Conservation (phyloP, 2,888 invertebrate genomes). For the Lordiphosa fenestrarum region DNA sequence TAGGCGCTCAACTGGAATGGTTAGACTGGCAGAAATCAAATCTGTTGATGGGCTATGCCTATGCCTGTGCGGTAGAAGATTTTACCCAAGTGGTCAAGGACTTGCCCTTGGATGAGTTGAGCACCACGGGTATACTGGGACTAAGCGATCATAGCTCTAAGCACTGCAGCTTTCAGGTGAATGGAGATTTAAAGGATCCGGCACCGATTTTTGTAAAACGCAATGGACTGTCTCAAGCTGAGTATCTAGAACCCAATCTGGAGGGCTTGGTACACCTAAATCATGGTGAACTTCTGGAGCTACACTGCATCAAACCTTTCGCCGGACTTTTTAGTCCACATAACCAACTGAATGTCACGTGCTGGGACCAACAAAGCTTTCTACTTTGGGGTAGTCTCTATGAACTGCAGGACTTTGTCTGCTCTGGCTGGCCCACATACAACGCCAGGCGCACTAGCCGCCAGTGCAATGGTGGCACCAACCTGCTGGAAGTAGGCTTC, state of each 20-base stretch:
- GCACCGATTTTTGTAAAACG: conserved; percentile 82
- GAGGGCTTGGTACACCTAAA: conserved; percentile 50
- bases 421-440: conserved; percentile 69
- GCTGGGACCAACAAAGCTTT: conserved; percentile 63
- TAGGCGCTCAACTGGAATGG: conserved; percentile 58
- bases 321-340: conserved; percentile 44
- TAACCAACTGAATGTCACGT: conserved; percentile 60
- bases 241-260: conserved; percentile 50
- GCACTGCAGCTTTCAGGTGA: conserved; percentile 49
- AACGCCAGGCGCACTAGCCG: conserved; percentile 66
- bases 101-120: conserved; percentile 45
- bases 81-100: conserved; percentile 49
- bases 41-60: conserved; percentile 52
- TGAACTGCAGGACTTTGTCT: conserved; percentile 75
- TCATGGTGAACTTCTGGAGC: conserved; percentile 46
- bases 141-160: conserved; percentile 5
- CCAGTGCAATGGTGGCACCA: conserved; percentile 72
- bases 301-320: conserved; percentile 51
- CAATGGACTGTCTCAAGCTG: conserved; percentile 44
- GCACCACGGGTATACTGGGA: conserved; percentile 51
- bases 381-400: conserved; percentile 54
- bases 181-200: conserved; percentile 79
- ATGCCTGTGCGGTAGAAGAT: conserved; percentile 61
- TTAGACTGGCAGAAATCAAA: conserved; percentile 54
- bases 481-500: conserved; percentile 79